Conservation (phyloP, 2,888 invertebrate species). For the Aleiodes leptofemur region DNA sequence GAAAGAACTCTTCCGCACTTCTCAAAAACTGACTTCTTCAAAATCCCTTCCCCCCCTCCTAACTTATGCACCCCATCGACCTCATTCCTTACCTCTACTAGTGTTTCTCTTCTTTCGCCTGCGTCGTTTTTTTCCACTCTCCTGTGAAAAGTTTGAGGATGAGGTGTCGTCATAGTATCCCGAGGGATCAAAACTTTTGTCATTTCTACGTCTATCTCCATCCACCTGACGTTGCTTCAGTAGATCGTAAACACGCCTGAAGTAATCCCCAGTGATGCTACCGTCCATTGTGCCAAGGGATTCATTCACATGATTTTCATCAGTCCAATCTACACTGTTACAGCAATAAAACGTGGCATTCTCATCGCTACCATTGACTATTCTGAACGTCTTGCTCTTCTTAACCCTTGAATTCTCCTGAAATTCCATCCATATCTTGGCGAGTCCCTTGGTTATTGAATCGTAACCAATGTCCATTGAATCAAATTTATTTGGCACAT, state of each 20-base stretch:
- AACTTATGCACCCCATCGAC: background rate
- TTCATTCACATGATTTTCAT: conserved; percentile 27
- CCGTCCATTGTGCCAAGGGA: conserved; percentile 52
- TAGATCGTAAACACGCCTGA: conserved; percentile 69
- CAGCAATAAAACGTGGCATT: conserved; percentile 19
- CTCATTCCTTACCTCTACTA: conserved; percentile 50
- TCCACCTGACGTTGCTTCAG: conserved; percentile 63
- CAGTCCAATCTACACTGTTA: background rate
- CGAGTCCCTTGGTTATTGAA: conserved; percentile 60
- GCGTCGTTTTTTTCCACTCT: conserved; percentile 59
- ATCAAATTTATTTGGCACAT: conserved; percentile 43
- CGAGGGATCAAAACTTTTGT: conserved; percentile 50
- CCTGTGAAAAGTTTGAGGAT: conserved; percentile 62
- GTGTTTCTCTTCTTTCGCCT: conserved; percentile 58
- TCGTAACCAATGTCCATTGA: conserved; percentile 64
- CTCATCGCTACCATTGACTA: conserved; percentile 67
- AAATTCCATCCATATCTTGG: conserved; percentile 46
- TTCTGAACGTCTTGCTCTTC: conserved; percentile 69
- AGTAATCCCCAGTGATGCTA: conserved; percentile 69
- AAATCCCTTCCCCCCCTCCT: background rate
- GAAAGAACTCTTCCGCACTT: background rate
- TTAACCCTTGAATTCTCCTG: conserved; percentile 65
- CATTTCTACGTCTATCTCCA: conserved; percentile 55
- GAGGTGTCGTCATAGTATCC: conserved; percentile 62
- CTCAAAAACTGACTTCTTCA: background rate